phyloP scores from a whole-genome alignment of 2,113 vertebrate species.

The Ardeotis arabs region DNA sequence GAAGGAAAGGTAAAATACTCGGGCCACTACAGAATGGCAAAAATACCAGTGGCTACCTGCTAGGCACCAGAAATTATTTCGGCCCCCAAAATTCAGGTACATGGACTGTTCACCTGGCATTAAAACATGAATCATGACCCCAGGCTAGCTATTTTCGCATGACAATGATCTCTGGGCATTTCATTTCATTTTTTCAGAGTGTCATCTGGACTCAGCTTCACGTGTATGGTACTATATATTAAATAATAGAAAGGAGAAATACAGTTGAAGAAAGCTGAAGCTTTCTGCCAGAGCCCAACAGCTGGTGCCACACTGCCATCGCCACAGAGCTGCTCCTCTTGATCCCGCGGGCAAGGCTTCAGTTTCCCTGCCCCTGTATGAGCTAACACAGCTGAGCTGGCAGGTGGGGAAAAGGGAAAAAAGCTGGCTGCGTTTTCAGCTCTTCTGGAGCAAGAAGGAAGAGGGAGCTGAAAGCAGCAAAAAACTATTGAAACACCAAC shows the following conservation, averaged over 20 bases:
- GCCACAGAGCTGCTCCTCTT: not conserved
- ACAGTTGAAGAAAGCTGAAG: not conserved
- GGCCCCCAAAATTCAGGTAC: not conserved
- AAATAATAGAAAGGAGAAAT: not conserved
- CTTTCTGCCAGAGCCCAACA: rapidly evolving
- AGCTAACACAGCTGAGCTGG: slow-evolving; percentile 11
- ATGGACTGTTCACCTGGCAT: not conserved
- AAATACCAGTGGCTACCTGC: not conserved
- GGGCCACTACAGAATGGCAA: not conserved
- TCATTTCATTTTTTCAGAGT: not conserved
- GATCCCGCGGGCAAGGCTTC: rapidly evolving
- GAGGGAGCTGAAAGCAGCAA: not conserved
- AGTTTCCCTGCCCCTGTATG: not conserved
- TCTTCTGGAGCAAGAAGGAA: not conserved
- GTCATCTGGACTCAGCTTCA: not conserved
- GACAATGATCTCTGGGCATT: not conserved
- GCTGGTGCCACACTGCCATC: not conserved
- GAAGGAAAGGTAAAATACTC: not conserved
- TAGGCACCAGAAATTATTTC: not conserved
- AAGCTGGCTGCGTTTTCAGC: not conserved
- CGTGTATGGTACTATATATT: not conserved
- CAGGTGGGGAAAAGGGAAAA: not conserved
- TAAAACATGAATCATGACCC: not conserved
- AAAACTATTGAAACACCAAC: slow-evolving; percentile 5
- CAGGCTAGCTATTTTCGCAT: not conserved